phyloP scores from a whole-genome alignment of 2,888 invertebrate species.

The Pandemis cinnamomeana region DNA sequence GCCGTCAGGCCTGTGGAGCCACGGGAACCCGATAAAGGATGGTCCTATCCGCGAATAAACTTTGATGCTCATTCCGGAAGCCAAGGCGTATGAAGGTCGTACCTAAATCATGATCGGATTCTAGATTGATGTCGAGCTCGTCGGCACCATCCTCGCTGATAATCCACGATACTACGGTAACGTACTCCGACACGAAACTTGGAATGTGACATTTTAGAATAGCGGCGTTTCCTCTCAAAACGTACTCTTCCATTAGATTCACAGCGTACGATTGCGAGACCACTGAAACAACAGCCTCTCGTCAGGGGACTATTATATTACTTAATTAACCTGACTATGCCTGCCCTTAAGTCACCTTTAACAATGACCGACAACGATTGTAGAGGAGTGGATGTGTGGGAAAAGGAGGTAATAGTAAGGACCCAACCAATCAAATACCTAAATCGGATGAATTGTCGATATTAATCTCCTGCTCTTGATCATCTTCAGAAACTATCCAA shows the following conservation, averaged over 20 bases:
- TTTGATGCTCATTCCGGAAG: conserved; percentile 39
- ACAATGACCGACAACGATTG: conserved; percentile 1
- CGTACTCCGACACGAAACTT: conserved; percentile 96
- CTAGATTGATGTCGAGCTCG: conserved; percentile 78
- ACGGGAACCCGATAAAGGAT: conserved; percentile 62
- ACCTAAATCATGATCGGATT: conserved; percentile 69
- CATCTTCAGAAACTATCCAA: conserved; percentile 92
- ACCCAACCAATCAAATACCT: conserved; percentile 58
- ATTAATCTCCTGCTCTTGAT: conserved; percentile 74
- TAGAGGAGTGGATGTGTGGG: conserved; percentile 27
- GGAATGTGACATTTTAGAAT: conserved; percentile 97
- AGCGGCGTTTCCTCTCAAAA: conserved; percentile 94
- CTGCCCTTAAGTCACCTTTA: neutral
- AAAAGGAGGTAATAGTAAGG: conserved; percentile 17
- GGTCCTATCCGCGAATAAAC: conserved; percentile 53
- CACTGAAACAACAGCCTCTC: conserved; percentile 87
- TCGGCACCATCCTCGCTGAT: conserved; percentile 87
- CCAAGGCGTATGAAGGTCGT: conserved; percentile 49
- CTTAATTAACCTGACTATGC: neutral
- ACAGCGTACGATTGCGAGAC: conserved; percentile 95
- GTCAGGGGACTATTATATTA: conserved; percentile 37
- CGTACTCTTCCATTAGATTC: conserved; percentile 97
- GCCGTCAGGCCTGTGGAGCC: conserved; percentile 85
- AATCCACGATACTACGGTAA: conserved; percentile 93
- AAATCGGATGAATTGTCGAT: conserved; percentile 65